phyloP scores from a whole-genome alignment of 2,888 invertebrate species.

The Epistrophe eligans region DNA sequence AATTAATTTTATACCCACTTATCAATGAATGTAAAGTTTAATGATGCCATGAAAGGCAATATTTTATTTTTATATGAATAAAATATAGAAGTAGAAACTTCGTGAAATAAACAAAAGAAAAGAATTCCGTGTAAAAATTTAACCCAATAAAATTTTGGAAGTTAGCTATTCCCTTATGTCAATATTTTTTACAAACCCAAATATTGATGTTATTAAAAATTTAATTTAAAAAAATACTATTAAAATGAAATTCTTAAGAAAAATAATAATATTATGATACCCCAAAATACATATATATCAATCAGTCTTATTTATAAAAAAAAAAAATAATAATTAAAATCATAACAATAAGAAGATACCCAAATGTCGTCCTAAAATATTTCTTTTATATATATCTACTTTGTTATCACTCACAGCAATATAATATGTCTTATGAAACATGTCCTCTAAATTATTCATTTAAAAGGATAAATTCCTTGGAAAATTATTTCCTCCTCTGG shows the following conservation, averaged over 20 bases:
- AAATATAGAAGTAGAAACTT: no score
- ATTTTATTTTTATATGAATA: no score
- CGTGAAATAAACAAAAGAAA: no score
- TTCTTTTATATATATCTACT: neutral
- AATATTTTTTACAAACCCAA: no score
- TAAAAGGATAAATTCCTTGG: conserved; percentile 6
- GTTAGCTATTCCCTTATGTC: no score
- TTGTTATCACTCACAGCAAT: neutral
- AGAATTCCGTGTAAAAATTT: no score
- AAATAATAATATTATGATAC: neutral
- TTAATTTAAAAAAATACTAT: neutral
- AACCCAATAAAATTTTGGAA: no score
- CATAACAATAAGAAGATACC: neutral
- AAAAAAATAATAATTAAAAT: neutral
- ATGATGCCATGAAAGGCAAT: no score
- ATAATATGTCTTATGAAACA: conserved; percentile 10
- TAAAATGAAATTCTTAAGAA: neutral
- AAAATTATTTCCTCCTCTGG: neutral
- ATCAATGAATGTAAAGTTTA: no score
- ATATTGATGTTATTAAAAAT: neutral
- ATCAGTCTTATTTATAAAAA: neutral
- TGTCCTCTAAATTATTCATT: conserved; percentile 22
- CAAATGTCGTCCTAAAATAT: neutral
- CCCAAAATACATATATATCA: neutral
- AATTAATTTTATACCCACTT: no score